A percentile compares a stretch with the other conserved stretches of the same genome.
Conservation (phyloP, 2,797 vertebrate genomes). For the Epinephelus coioides region DNA sequence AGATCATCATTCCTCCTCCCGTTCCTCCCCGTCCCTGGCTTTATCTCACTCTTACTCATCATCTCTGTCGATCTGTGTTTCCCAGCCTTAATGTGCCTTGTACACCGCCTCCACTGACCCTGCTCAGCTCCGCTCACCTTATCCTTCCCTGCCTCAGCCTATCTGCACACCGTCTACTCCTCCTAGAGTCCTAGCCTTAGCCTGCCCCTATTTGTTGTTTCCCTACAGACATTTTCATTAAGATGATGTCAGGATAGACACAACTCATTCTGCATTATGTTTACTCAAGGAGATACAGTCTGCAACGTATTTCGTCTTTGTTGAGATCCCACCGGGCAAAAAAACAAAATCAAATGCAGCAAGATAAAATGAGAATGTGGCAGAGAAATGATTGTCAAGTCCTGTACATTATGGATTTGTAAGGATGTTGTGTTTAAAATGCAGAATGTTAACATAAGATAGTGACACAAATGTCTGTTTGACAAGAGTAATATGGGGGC, state of each 20-base stretch:
- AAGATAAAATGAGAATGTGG: conserved; percentile 30
- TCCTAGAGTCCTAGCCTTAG: conserved; percentile 36
- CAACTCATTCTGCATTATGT: conserved; percentile 68
- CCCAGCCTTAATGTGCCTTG: conserved; percentile 53
- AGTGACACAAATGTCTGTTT: neutral
- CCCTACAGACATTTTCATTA: conserved; percentile 80
- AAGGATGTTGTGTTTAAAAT: neutral
- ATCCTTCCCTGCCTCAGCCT: conserved; percentile 28
- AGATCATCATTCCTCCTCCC: conserved; percentile 54
- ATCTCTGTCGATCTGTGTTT: conserved; percentile 56
- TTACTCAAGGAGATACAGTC: conserved; percentile 64
- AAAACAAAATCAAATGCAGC: conserved; percentile 1
- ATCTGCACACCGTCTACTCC: conserved; percentile 25
- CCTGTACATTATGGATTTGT: neutral
- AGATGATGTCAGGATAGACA: conserved; percentile 84
- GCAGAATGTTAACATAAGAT: neutral
- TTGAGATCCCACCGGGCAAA: conserved; percentile 22
- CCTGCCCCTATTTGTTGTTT: conserved; percentile 73
- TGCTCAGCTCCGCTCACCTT: neutral
- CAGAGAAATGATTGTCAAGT: neutral
- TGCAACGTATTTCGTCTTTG: conserved; percentile 28
- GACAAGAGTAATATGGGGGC: neutral
- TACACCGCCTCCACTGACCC: conserved; percentile 46
- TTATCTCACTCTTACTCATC: conserved; percentile 61
- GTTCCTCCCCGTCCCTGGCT: conserved; percentile 26